These are phyloP conservation scores for Numida meleagris DNA, from an alignment of 2,113 vertebrate species.

Conservation along the genomic window DNA sequence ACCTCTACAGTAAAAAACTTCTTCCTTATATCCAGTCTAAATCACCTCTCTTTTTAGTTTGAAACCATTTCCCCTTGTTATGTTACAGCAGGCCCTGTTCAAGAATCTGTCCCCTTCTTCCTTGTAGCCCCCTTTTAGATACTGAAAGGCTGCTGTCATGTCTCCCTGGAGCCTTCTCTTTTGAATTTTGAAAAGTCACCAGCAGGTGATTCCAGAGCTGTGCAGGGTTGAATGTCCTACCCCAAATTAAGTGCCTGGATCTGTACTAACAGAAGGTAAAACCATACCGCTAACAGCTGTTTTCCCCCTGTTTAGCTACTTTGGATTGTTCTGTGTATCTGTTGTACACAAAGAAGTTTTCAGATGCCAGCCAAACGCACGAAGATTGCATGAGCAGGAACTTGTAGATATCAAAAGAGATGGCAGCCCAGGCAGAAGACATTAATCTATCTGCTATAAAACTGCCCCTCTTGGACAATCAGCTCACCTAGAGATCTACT, in stretches of 20 bases:
- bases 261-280: background rate
- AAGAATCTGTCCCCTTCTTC: too few relatives aligned
- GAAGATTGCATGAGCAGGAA: background rate
- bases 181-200: background rate
- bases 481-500: background rate
- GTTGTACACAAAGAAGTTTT: background rate
- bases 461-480: background rate
- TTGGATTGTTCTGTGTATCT: background rate
- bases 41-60: too few relatives aligned
- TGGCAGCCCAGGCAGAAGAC: background rate
- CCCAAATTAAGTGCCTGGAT: background rate
- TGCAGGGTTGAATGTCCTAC: background rate
- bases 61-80: too few relatives aligned
- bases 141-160: too few relatives aligned
- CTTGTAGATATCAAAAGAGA: background rate
- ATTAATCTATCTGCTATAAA: background rate
- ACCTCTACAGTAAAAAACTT: too few relatives aligned
- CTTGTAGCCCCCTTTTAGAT: too few relatives aligned
- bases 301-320: background rate
- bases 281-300: too few relatives aligned
- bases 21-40: too few relatives aligned
- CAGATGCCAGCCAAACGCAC: background rate
- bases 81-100: too few relatives aligned
- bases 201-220: background rate
- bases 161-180: too few relatives aligned